These are phyloP conservation scores for Chionis minor DNA, from an alignment of 2,113 vertebrate genomes.

Conservation along the genomic window DNA sequence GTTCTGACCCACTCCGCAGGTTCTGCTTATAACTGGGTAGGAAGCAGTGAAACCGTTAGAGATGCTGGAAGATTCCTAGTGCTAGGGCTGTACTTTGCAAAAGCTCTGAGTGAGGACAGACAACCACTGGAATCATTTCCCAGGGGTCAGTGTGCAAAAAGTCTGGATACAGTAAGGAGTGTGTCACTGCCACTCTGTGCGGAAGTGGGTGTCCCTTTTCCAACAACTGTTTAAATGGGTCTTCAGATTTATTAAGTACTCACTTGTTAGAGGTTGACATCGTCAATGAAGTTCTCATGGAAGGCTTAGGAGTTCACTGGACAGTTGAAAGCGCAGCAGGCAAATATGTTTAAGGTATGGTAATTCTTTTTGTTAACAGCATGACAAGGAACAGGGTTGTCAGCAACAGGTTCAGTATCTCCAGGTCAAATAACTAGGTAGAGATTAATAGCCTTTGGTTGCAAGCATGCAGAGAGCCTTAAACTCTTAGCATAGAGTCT, in stretches of 20 bases:
- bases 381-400: neutral
- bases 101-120: neutral
- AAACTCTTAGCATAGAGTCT: neutral
- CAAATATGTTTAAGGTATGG: neutral
- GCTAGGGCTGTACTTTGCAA: neutral
- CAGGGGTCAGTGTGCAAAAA: neutral
- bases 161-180: neutral
- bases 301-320: neutral
- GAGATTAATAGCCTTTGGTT: neutral
- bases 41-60: neutral
- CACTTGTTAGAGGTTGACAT: neutral
- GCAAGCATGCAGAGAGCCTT: neutral
- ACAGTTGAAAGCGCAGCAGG: neutral
- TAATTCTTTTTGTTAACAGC: constrained; percentile 14
- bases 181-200: neutral
- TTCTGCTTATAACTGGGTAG: neutral
- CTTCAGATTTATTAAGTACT: neutral
- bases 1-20: neutral
- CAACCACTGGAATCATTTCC: neutral
- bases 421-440: neutral
- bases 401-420: neutral
- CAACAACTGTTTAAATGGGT: neutral
- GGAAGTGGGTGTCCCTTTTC: neutral
- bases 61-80: neutral
- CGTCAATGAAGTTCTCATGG: neutral